Evolutionary conservation across 2,113 vertebrate genomes (phyloP).

Genomic region (Cranoglanis bouderius): DNA sequence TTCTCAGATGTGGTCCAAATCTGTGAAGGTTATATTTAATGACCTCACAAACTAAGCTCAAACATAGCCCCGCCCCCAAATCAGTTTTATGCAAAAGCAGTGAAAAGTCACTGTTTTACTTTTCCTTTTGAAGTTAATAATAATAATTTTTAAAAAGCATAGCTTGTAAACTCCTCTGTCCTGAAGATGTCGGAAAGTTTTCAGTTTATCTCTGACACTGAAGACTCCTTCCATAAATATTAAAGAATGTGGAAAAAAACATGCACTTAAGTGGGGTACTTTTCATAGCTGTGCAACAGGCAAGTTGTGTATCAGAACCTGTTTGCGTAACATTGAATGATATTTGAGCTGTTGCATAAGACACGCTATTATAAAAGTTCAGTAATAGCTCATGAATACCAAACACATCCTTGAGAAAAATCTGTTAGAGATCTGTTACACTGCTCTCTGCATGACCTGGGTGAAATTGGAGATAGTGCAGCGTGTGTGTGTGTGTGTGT

Average conservation of each 20-base stretch:
- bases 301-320: not conserved
- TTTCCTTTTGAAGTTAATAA: not conserved
- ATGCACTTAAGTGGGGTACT: not conserved
- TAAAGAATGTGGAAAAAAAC: not conserved
- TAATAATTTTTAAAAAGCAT: not conserved
- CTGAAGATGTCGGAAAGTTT: not conserved
- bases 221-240: constrained; percentile 2
- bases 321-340: not conserved
- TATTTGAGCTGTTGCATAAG: not conserved
- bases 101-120: not conserved
- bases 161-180: not conserved
- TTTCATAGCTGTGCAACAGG: not conserved
- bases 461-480: not conserved
- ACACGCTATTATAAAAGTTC: not conserved
- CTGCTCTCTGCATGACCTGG: not conserved
- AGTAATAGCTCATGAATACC: not conserved
- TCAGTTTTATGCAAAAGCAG: not conserved
- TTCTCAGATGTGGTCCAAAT: not conserved
- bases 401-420: not conserved
- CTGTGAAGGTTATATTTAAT: not conserved
- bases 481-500: constrained; percentile 14
- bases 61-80: not conserved
- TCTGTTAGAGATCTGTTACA: not conserved
- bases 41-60: not conserved
- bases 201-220: not conserved